A percentile compares a stretch with the other conserved stretches of the same genome.
These are phyloP conservation scores for Acanthaster planci DNA, from an alignment of 35 echinoderm and acorn worm species.

Conservation along the genomic window DNA sequence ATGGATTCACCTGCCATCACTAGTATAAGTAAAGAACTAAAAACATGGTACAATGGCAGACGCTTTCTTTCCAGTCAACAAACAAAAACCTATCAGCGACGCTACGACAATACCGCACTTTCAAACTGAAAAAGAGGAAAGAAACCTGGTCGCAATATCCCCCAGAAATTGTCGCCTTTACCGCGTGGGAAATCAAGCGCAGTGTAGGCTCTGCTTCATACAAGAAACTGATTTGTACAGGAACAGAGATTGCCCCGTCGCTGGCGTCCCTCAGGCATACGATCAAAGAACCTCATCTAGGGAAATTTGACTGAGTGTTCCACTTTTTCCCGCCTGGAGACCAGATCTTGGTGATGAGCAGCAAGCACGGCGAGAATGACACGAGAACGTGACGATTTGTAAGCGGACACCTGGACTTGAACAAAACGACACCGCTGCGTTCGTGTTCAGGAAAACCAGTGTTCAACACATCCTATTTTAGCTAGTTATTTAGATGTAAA, in stretches of 20 bases:
- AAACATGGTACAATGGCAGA: not conserved
- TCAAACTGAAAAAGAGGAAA: not conserved
- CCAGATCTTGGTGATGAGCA: not conserved
- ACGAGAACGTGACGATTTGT: slow-evolving; percentile 21
- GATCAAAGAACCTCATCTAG: slow-evolving; percentile 2
- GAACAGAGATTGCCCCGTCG: not conserved
- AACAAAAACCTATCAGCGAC: slow-evolving; percentile 20
- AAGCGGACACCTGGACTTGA: not conserved
- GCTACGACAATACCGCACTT: not conserved
- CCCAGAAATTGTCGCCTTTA: slow-evolving; percentile 13
- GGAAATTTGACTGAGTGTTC: slow-evolving; percentile 28
- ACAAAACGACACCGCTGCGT: not conserved
- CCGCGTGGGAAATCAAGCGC: slow-evolving; percentile 19
- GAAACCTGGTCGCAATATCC: not conserved
- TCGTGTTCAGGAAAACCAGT: slow-evolving; percentile 3
- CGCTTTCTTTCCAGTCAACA: not conserved
- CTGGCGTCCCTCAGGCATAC: not conserved
- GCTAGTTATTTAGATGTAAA: not conserved
- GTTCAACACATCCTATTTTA: not conserved
- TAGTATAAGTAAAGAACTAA: not conserved
- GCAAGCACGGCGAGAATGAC: not conserved
- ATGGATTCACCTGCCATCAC: slow-evolving; percentile 1
- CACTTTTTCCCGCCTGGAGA: not conserved
- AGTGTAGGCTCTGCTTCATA: not conserved
- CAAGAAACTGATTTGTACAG: not conserved